These are phyloP conservation scores for Nymphalis urticae DNA, from an alignment of 2,888 invertebrate species.

Conservation along the genomic window DNA sequence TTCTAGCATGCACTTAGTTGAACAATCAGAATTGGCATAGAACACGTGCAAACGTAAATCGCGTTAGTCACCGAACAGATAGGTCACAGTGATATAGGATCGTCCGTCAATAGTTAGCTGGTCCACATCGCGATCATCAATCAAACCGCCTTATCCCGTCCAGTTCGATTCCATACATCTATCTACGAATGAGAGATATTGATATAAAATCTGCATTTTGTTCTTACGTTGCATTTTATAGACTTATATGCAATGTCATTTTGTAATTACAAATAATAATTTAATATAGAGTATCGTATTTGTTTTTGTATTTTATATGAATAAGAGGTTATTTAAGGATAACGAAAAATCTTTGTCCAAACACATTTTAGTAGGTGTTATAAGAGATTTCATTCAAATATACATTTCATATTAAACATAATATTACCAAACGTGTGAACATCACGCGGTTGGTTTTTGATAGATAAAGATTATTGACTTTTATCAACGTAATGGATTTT, in stretches of 20 bases:
- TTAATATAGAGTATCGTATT: too few relatives aligned
- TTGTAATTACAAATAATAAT: neutral
- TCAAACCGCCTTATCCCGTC: conserved; percentile 19
- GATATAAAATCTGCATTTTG: conserved; percentile 10
- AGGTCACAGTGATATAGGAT: conserved; percentile 19
- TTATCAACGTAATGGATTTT: too few relatives aligned
- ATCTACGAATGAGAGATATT: conserved; percentile 4
- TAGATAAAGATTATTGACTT: too few relatives aligned
- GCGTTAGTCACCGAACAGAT: conserved; percentile 9
- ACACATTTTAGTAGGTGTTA: too few relatives aligned
- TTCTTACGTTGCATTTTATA: conserved; percentile 1
- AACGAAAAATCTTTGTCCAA: too few relatives aligned
- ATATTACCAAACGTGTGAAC: too few relatives aligned
- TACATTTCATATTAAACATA: too few relatives aligned
- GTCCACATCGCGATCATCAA: conserved; percentile 12
- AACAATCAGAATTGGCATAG: neutral
- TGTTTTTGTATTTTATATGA: too few relatives aligned
- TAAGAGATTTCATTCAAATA: too few relatives aligned
- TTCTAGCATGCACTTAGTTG: neutral
- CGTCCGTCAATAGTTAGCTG: conserved; percentile 24
- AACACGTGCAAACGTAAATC: conserved; percentile 12
- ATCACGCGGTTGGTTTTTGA: too few relatives aligned
- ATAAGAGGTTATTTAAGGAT: too few relatives aligned
- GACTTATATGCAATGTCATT: neutral
- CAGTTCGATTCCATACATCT: conserved; percentile 15